Base-by-base conservation (phyloP, 2,113 vertebrate genomes). In the Baryphthengus martii region DNA sequence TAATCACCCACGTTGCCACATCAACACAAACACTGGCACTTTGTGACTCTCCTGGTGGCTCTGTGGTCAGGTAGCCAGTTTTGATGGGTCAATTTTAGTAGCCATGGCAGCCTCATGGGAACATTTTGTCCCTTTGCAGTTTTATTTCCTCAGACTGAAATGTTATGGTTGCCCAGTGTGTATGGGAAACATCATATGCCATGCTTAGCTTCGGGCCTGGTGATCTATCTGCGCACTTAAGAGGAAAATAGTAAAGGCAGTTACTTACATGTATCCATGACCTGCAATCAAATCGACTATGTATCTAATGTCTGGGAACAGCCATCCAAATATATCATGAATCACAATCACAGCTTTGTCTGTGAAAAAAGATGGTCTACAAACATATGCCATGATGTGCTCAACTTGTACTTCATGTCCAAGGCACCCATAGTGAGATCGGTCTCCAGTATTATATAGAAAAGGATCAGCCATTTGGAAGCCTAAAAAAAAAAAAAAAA, bases 321-420 rank as follows among this genome's bases (percentile, higher is more conserved):
- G 91, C 99, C 99, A 99, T 63, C 99, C 99, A 72, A 91, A 99
- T 59, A 99, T 97, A 50, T 99, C 99, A n/a, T 99, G 99, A 78
- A 98, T 97, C 50, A 99, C 98, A 73, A 99, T 97, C 73, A 99
- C 87, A 7, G 98, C 99, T 93, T 98, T 99, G 84, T 99, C 98
- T 4, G 98, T 98, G 11, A 91, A 75, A 25, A 78, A 72, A 3
- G 97, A 77, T 58, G 98, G 98, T 85, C 97, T 98, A 29, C 98
- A 98, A 26, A 99, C 39, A 44, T 99, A 99, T 23, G 98, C 98
- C 42, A 98, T 98, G 93, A 98, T 97, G 93, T 99, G 98, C 63
- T 99, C 98, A 11, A 99, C 97, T 94, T 99, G 98, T 65, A 99
- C 96, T 96, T 99, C 99, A 2, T 96, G 90, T 31, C 99, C 99